Evolutionary conservation across 2,888 invertebrate species (phyloP).

Genomic region (Cyclophora albipunctata): DNA sequence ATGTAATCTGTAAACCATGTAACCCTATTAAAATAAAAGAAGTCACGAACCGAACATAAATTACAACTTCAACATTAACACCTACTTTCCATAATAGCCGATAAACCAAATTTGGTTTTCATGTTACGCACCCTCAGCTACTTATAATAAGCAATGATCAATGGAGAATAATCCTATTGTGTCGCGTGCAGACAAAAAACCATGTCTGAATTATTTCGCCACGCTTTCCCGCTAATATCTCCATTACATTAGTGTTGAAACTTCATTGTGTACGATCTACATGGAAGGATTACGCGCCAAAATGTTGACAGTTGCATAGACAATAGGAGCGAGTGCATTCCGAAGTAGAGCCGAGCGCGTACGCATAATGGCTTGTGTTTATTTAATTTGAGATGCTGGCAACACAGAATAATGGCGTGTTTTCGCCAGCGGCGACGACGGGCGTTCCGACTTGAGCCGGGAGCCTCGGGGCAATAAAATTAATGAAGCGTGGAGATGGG

Average conservation of each 20-base stretch:
- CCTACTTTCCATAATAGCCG: constrained; percentile 75
- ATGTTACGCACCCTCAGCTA: constrained; percentile 72
- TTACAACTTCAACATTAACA: constrained; percentile 68
- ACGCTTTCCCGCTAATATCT: constrained; percentile 71
- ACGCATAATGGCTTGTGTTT: constrained; percentile 66
- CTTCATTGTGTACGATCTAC: constrained; percentile 53
- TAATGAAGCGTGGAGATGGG: constrained; percentile 76
- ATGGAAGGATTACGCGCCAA: constrained; percentile 64
- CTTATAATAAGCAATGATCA: constrained; percentile 75
- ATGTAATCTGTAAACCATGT: constrained; percentile 22
- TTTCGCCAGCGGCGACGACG: constrained; percentile 52
- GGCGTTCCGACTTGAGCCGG: constrained; percentile 51
- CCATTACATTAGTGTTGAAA: constrained; percentile 62
- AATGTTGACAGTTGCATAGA: constrained; percentile 67
- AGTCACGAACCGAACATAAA: constrained; percentile 70
- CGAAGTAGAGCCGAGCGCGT: constrained; percentile 32
- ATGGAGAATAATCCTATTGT: constrained; percentile 75
- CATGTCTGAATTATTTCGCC: constrained; percentile 70
- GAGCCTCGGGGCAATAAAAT: constrained; percentile 74
- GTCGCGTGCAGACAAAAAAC: constrained; percentile 66
- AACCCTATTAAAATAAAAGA: constrained; percentile 46
- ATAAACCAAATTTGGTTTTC: constrained; percentile 76
- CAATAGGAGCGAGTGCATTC: constrained; percentile 55
- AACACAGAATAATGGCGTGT: constrained; percentile 67
- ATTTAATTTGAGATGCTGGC: constrained; percentile 71